A percentile compares a stretch with the other conserved stretches of the same genome.
Conservation (phyloP, 2,888 invertebrate genomes). For the Tetrapedia diversipes region DNA sequence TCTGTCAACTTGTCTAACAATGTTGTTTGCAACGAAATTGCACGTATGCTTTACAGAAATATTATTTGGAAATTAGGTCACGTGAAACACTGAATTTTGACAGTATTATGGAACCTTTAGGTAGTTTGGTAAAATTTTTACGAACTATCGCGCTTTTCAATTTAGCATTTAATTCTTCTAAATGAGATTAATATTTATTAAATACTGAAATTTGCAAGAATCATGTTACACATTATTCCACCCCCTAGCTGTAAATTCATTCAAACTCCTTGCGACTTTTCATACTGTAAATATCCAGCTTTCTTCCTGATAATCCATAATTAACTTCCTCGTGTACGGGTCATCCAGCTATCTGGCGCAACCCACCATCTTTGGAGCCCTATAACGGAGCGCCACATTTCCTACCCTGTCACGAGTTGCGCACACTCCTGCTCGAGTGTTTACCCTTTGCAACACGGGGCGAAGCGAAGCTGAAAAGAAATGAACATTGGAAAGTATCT, state of each 20-base stretch:
- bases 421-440: constrained; percentile 51
- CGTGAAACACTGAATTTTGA: not conserved
- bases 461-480: constrained; percentile 5
- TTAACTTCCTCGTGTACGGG: constrained; percentile 5
- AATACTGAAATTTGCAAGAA: not conserved
- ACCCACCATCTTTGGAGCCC: constrained; percentile 52
- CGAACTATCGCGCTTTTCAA: not conserved
- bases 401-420: constrained; percentile 49
- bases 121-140: not conserved
- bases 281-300: no score
- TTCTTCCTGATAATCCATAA: not conserved
- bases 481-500: not conserved
- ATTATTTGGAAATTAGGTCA: constrained; percentile 3
- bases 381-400: constrained; percentile 51
- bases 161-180: not conserved
- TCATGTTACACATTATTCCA: not conserved
- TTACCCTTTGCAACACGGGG: constrained; percentile 34
- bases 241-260: not conserved
- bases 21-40: not conserved
- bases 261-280: no score
- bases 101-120: not conserved
- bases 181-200: not conserved
- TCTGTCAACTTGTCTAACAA: constrained; percentile 10
- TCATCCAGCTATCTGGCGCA: constrained; percentile 7
- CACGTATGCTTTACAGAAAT: not conserved